These are phyloP conservation scores for rat (Rattus norvegicus) DNA, from an alignment of 2,113 vertebrate species.

Conservation along the genomic window GRCr8 NC_086023.1:76610501-76611000, in stretches of 20 bases:
- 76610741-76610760: not conserved
- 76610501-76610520: not conserved
- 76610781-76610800: not conserved
- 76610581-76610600: not conserved
- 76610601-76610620: not conserved
- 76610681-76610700: not conserved
- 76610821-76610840: not conserved
- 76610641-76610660: not conserved
- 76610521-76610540: conserved; percentile 38
- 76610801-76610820: not conserved
- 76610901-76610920: not conserved
- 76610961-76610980: not conserved
- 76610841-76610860: not conserved
- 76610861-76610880: rapidly evolving
- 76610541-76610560: not conserved
- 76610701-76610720: not conserved
- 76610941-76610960: not conserved
- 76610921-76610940: not conserved
- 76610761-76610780: not conserved
- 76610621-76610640: conserved; percentile 31
- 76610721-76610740: not conserved
- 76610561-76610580: not conserved
- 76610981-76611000: not conserved
- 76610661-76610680: not conserved
- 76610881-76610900: not conserved